Base-by-base conservation (phyloP, 2,113 vertebrate species). In the Notechis scutatus region DNA sequence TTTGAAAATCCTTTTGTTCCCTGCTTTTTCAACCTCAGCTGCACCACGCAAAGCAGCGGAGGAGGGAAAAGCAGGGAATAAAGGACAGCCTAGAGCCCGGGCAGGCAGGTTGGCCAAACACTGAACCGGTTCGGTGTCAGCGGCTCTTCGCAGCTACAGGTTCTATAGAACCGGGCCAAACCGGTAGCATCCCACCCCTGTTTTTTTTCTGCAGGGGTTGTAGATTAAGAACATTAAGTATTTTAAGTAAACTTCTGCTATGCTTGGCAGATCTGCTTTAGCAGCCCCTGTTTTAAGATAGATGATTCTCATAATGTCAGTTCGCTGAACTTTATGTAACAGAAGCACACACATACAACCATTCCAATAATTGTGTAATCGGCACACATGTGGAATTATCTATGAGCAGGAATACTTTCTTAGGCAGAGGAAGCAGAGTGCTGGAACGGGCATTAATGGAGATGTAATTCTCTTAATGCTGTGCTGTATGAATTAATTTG, bases 331-430 rank as follows among this genome's bases (percentile, higher is more conserved):
- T 93, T 93, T 92, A 56, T 87, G 47, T 56, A 39, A 47, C n/a
- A 45, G 85, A 34, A 45, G n/a, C 92, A 87, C 89, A 92, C 91
- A 87, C 85, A 92, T 4, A 34, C 52, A n/a, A n/a, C 50, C 23
- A 89, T 90, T 34, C 74, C 92, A 92, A 91, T 93, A 91, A 93
- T 15, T 88, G 45, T 88, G 86, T 93, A 94, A 91, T 64, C 23
- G 52, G 14, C 14, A 4, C 61, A 55, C n/a, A 34, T 11, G 11
- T 55, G 87, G 20, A 45, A 92, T 39, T 90, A 39, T 89, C 91
- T 81, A 74, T 5, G 20, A 29, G 45, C 88, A 94, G 89, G 21
- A 39, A 57, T 57, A 69, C 55, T 90, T 93, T 94, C 57, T 92
- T 92, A 1, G 3, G 39, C 14, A 42, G 90, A 7, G 7, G 85